phyloP scores from a whole-genome alignment of 2,888 invertebrate species.

The Spisula subtruncata region DNA sequence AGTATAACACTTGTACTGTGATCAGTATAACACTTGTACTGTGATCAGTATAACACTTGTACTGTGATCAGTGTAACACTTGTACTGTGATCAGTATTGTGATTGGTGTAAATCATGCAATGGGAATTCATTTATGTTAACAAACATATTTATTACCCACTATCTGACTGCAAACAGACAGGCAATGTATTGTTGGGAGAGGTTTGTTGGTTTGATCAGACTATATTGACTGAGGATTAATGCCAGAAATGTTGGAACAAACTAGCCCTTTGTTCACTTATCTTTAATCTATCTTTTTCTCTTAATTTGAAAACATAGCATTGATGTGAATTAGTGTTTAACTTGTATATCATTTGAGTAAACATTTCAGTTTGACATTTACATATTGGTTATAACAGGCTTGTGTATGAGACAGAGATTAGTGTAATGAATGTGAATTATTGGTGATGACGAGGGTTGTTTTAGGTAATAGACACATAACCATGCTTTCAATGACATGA shows the following conservation, averaged over 20 bases:
- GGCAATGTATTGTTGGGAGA: conserved; percentile 1
- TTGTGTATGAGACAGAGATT: conserved; percentile 11
- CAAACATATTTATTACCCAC: conserved; percentile 7
- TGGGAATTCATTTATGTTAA: not conserved
- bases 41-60: too few relatives aligned
- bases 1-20: too few relatives aligned
- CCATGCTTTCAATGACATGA: not conserved
- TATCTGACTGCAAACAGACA: not conserved
- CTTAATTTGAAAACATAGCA: not conserved
- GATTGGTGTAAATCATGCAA: too few relatives aligned
- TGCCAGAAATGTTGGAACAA: not conserved
- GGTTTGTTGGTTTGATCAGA: conserved; percentile 6
- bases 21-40: too few relatives aligned
- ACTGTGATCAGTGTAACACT: too few relatives aligned
- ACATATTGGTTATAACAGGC: conserved; percentile 15
- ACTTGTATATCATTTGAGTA: conserved; percentile 1
- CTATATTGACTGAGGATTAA: not conserved
- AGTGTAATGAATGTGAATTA: conserved; percentile 10
- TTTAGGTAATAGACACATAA: not conserved
- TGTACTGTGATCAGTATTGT: too few relatives aligned
- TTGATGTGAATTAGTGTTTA: conserved; percentile 9
- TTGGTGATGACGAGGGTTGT: not conserved
- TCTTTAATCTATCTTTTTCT: conserved; percentile 17
- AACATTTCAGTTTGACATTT: conserved; percentile 15
- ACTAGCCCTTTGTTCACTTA: conserved; percentile 2